A percentile compares a stretch with the other conserved stretches of the same genome.
Conservation (phyloP, 2,797 vertebrate genomes). For the Malacoctenus gilli region DNA sequence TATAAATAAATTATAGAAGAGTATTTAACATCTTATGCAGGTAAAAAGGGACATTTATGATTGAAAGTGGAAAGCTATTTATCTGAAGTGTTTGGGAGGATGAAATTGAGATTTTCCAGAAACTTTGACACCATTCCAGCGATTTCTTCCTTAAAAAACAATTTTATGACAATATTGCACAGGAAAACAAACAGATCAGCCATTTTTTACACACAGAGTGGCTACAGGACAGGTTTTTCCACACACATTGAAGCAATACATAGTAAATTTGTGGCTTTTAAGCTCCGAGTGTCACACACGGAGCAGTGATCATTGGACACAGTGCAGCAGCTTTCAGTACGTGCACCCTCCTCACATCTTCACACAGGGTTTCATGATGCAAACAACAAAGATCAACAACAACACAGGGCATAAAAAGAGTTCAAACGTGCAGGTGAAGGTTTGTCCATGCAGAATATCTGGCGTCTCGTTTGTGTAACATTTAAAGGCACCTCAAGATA, state of each 20-base stretch:
- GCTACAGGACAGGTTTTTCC: constrained; percentile 27
- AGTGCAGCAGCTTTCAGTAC: no score
- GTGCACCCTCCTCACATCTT: no score
- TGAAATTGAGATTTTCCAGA: no score
- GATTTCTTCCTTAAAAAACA: constrained; percentile 16
- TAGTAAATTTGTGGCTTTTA: constrained; percentile 5
- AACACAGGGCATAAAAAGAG: neutral
- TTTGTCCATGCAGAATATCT: neutral
- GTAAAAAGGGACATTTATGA: no score
- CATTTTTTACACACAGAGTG: constrained; percentile 24
- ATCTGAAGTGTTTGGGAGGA: no score
- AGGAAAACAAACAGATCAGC: constrained; percentile 21
- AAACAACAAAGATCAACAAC: neutral
- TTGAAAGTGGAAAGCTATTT: no score
- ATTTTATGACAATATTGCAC: constrained; percentile 36
- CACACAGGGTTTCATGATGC: neutral
- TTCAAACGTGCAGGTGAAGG: neutral
- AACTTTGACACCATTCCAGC: no score
- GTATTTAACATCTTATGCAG: no score
- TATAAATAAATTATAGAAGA: no score
- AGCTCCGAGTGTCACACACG: constrained; percentile 24
- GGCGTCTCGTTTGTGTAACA: neutral
- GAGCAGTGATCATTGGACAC: constrained; percentile 31
- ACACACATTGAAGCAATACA: constrained; percentile 23
- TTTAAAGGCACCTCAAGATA: neutral